Evolutionary conservation across 2,888 invertebrate species (phyloP).

Genomic region (Synergus laeviventris): DNA sequence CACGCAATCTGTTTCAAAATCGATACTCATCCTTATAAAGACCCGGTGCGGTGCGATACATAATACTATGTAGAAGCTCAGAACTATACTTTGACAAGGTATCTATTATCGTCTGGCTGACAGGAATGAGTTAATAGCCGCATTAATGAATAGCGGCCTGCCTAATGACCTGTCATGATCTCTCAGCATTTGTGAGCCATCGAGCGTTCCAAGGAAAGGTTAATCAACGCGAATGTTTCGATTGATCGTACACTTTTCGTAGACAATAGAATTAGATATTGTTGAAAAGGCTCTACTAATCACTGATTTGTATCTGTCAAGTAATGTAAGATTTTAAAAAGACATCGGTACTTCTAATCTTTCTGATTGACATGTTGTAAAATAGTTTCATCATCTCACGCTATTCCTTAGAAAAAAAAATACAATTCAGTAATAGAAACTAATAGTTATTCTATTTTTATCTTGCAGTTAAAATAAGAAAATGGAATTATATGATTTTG

Average conservation of each 20-base stretch:
- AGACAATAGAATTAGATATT: constrained; percentile 27
- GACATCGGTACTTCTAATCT: neutral
- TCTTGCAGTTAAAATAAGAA: neutral
- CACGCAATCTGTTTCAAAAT: constrained; percentile 38
- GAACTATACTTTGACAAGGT: constrained; percentile 51
- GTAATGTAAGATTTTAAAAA: neutral
- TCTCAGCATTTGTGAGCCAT: constrained; percentile 51
- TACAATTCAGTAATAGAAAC: neutral
- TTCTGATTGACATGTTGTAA: neutral
- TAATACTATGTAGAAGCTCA: constrained; percentile 45
- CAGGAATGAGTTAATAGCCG: constrained; percentile 56
- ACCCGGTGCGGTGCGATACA: constrained; percentile 40
- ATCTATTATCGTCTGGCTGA: constrained; percentile 64
- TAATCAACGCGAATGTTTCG: constrained; percentile 52
- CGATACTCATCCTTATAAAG: constrained; percentile 40
- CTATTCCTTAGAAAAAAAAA: neutral
- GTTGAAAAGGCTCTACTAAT: neutral
- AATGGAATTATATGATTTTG: neutral
- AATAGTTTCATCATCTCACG: neutral
- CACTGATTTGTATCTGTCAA: neutral
- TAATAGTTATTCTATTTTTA: neutral
- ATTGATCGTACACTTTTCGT: constrained; percentile 36
- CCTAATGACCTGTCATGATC: constrained; percentile 64
- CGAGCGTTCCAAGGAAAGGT: constrained; percentile 49
- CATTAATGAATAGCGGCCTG: constrained; percentile 65